phyloP scores from a whole-genome alignment of 2,797 vertebrate species.

The Sebastes cheni region DNA sequence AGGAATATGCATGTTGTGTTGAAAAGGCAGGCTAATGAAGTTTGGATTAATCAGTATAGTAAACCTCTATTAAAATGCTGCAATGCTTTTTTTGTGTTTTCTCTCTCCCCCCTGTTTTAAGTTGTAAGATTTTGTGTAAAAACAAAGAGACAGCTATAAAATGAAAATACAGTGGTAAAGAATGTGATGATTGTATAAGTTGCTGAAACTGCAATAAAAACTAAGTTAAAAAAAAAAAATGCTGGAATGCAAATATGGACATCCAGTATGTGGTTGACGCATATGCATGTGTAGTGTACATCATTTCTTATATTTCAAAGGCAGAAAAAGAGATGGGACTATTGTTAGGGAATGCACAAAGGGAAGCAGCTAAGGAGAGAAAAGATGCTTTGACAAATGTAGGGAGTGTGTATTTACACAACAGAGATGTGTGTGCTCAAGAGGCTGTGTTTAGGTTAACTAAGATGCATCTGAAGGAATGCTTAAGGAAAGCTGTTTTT shows the following conservation, averaged over 20 bases:
- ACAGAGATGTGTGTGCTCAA: slow-evolving; percentile 31
- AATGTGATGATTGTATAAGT: no score
- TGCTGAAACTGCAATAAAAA: no score
- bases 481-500: slow-evolving; percentile 39
- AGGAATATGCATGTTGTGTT: no score
- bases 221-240: not conserved
- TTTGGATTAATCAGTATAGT: slow-evolving; percentile 5
- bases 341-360: not conserved
- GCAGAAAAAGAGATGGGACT: not conserved
- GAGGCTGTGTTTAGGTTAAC: slow-evolving; percentile 30
- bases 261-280: not conserved
- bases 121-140: no score
- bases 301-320: not conserved
- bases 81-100: no score
- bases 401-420: slow-evolving; percentile 26
- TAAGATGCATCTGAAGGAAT: slow-evolving; percentile 34
- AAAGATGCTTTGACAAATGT: slow-evolving; percentile 6
- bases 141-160: no score
- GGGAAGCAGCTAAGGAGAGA: not conserved
- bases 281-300: not conserved
- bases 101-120: no score
- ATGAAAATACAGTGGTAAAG: no score
- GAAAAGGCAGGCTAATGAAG: not conserved
- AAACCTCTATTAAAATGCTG: not conserved
- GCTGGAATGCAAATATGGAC: slow-evolving; percentile 7